Evolutionary conservation across 1,140 invertebrate species (phyloP).

Genomic region (Triops cancriformis): DNA sequence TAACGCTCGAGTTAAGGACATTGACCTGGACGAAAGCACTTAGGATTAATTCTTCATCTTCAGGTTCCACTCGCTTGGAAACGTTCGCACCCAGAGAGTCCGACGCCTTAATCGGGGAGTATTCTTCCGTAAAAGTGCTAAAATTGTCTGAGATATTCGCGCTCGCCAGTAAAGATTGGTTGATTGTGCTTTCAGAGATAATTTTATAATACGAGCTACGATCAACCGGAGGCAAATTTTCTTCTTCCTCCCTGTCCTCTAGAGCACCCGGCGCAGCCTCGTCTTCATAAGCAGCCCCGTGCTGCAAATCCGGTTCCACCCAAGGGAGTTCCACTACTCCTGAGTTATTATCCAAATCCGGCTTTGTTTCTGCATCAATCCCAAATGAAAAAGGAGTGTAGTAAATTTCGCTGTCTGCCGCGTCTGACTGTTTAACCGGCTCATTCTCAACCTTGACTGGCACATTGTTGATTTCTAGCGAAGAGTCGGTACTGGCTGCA

Average conservation of each 20-base stretch:
- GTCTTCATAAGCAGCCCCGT: neutral
- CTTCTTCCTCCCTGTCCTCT: neutral
- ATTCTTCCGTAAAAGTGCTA: neutral
- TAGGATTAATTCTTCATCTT: neutral
- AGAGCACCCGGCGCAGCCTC: neutral
- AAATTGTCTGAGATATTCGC: neutral
- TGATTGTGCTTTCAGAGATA: neutral
- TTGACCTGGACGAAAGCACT: neutral
- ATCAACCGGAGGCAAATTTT: neutral
- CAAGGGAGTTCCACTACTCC: constrained; percentile 23
- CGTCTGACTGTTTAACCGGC: too few relatives aligned
- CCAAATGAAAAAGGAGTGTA: too few relatives aligned
- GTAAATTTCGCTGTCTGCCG: too few relatives aligned
- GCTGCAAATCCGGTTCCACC: neutral
- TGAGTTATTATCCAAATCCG: neutral
- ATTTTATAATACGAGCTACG: neutral
- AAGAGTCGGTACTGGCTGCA: too few relatives aligned
- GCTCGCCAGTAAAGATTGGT: neutral
- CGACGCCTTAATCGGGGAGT: neutral
- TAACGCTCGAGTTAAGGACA: neutral
- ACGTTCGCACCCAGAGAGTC: neutral
- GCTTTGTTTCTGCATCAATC: neutral
- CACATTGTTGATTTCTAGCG: too few relatives aligned
- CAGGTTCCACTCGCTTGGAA: neutral
- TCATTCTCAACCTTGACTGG: too few relatives aligned